These are phyloP conservation scores for Mus pahari DNA, from an alignment of 2,113 vertebrate species.

Conservation along the genomic window DNA sequence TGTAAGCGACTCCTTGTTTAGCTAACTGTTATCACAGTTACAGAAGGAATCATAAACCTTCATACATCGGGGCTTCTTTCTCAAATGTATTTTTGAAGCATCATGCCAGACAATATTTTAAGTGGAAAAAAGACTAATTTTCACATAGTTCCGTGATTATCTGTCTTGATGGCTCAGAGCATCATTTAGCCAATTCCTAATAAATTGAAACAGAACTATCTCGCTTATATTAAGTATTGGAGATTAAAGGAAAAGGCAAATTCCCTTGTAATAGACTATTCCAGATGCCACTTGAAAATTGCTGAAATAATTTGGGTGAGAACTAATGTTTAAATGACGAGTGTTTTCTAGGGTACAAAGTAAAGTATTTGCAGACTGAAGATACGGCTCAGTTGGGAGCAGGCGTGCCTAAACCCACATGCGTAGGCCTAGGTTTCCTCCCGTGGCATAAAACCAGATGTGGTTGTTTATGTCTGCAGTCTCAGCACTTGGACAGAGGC, in stretches of 20 bases:
- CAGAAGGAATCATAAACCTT: constrained; percentile 69
- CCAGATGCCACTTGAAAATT: constrained; percentile 34
- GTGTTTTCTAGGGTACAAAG: background rate
- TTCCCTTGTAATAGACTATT: constrained; percentile 47
- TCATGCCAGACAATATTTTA: constrained; percentile 68
- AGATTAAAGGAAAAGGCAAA: constrained; percentile 55
- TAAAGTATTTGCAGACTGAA: background rate
- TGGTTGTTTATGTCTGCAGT: background rate
- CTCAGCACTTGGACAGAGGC: background rate
- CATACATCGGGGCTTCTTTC: constrained; percentile 61
- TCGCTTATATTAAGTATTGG: constrained; percentile 40
- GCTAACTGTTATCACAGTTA: constrained; percentile 68
- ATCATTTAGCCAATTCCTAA: background rate
- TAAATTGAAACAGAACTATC: background rate
- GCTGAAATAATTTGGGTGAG: constrained; percentile 53
- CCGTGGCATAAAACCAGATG: background rate
- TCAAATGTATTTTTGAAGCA: constrained; percentile 66
- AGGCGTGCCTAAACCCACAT: background rate
- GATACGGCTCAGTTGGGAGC: background rate
- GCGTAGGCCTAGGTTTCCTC: background rate
- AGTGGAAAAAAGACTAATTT: constrained; percentile 82
- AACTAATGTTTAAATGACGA: constrained; percentile 25
- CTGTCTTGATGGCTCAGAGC: constrained; percentile 35
- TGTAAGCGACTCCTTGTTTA: constrained; percentile 40
- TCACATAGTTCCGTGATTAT: constrained; percentile 57